Evolutionary conservation across 2,797 vertebrate genomes (phyloP).

Genomic region (Philypnodon macrostomus): DNA sequence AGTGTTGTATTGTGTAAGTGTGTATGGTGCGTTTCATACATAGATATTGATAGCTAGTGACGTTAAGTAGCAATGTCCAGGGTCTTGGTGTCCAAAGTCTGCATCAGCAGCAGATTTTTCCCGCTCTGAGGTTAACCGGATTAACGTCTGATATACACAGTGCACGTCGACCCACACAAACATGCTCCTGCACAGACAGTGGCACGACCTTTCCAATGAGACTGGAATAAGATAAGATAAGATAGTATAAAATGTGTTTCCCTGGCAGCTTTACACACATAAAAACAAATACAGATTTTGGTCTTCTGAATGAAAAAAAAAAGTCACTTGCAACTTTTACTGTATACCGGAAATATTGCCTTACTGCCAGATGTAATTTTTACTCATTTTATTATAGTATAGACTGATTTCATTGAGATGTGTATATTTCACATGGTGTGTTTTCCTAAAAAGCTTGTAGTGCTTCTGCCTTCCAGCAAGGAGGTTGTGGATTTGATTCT

Average conservation of each 20-base stretch:
- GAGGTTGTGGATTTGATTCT: too few species aligned
- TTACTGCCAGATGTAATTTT: constrained; percentile 1
- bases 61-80: constrained; percentile 53
- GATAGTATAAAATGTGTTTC: too few species aligned
- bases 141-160: constrained; percentile 65
- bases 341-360: constrained; percentile 60
- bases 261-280: constrained; percentile 53
- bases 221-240: constrained; percentile 76
- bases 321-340: constrained; percentile 69
- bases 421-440: too few species aligned
- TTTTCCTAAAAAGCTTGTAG: too few species aligned
- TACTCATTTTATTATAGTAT: too few species aligned
- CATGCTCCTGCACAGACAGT: constrained; percentile 35
- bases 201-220: constrained; percentile 74
- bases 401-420: too few species aligned
- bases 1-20: constrained; percentile 11
- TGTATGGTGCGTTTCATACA: constrained; percentile 33
- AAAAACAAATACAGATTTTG: constrained; percentile 33
- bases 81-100: constrained; percentile 55
- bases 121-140: constrained; percentile 69
- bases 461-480: too few species aligned
- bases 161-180: constrained; percentile 35
- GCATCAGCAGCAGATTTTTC: constrained; percentile 71
- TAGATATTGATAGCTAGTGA: constrained; percentile 59
- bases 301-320: constrained; percentile 71